phyloP scores from a whole-genome alignment of 2,797 vertebrate species.

The Lagothrix lagotricha region DNA sequence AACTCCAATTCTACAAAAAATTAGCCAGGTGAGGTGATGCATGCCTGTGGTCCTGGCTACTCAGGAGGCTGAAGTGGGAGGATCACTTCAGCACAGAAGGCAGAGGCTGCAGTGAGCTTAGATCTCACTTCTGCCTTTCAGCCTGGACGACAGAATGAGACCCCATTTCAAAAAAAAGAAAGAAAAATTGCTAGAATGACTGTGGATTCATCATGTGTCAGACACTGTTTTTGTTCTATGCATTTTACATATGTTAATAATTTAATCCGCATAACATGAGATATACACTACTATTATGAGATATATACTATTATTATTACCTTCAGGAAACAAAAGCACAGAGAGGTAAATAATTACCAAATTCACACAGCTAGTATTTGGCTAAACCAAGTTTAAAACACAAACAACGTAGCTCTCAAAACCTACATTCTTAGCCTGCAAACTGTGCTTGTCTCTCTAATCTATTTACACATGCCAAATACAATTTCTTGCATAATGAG shows the following conservation, averaged over 20 bases:
- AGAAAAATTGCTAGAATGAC: neutral
- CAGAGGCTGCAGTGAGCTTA: neutral
- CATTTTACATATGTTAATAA: neutral
- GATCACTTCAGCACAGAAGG: neutral
- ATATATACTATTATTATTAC: neutral
- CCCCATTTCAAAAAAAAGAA: neutral
- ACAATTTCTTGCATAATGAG: neutral
- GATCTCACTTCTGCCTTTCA: neutral
- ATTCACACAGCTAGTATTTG: neutral
- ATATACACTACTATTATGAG: neutral
- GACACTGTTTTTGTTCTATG: neutral
- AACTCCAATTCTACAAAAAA: neutral
- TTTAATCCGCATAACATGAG: neutral
- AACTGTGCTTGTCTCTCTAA: neutral
- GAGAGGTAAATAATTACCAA: neutral
- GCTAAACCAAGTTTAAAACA: constrained; percentile 10
- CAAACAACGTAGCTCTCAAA: neutral
- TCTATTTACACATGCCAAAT: neutral
- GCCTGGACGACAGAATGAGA: neutral
- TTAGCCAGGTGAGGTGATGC: neutral
- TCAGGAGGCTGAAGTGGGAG: neutral
- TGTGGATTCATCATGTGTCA: neutral
- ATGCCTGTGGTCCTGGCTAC: neutral
- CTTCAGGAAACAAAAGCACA: neutral
- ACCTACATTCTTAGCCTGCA: neutral